Conservation (phyloP, 1,140 invertebrate species). For the Drosophila bocqueti region DNA sequence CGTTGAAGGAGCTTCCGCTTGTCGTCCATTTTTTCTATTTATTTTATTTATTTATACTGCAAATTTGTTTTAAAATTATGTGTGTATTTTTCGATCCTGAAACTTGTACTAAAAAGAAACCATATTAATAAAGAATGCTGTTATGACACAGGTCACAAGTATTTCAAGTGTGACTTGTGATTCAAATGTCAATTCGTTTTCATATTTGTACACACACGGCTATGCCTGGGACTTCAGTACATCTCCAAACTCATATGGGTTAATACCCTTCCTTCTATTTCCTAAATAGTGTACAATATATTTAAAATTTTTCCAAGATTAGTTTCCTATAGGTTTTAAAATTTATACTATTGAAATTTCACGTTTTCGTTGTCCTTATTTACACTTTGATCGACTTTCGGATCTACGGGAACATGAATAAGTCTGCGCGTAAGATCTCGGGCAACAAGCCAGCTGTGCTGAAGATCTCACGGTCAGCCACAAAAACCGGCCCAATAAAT, state of each 20-base stretch:
- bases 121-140: neutral
- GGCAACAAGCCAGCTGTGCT: neutral
- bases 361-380: neutral
- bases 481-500: neutral
- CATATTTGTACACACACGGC: neutral
- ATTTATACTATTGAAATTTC: neutral
- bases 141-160: too few species aligned
- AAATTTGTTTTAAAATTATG: conserved; percentile 11
- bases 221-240: neutral
- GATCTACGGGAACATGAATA: conserved; percentile 1
- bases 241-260: neutral
- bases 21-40: conserved; percentile 37
- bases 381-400: neutral
- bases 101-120: neutral
- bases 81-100: neutral
- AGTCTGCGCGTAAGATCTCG: neutral
- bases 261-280: neutral
- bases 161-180: neutral
- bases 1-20: conserved; percentile 53
- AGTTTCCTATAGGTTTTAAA: neutral
- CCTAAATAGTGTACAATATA: neutral
- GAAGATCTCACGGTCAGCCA: neutral
- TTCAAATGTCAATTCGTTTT: neutral
- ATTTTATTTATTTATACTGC: neutral
- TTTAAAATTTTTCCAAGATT: neutral